Conservation (phyloP, 1,140 invertebrate genomes). For the Cephus cinctus region DNA sequence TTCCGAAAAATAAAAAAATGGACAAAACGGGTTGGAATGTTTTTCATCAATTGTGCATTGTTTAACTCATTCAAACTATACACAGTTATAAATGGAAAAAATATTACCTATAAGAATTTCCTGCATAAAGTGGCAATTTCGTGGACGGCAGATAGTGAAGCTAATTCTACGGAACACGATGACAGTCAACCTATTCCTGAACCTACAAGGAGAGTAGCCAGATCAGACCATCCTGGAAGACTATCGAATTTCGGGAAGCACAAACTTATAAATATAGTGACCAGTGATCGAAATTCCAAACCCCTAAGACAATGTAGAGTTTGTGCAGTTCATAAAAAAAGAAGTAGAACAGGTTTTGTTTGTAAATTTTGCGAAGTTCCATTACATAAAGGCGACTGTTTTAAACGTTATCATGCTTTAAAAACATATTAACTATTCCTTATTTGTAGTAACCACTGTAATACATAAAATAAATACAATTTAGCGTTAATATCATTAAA, state of each 20-base stretch:
- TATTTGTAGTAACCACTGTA: neutral
- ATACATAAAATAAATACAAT: conserved; percentile 13
- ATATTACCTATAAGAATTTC: conserved; percentile 20
- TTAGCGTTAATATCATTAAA: conserved; percentile 5
- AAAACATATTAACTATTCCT: neutral
- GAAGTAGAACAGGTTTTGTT: neutral
- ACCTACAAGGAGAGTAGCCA: conserved; percentile 1
- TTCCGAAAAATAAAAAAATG: conserved; percentile 16
- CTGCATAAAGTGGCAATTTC: conserved; percentile 18
- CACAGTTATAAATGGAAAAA: conserved; percentile 3
- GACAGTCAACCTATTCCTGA: conserved; percentile 1
- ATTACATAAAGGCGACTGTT: conserved; percentile 9
- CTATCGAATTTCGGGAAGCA: neutral
- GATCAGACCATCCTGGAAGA: conserved; percentile 1
- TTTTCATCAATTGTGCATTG: conserved; percentile 21
- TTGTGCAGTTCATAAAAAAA: neutral
- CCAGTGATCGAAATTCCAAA: neutral
- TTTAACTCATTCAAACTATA: conserved; percentile 15
- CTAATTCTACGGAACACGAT: conserved; percentile 6
- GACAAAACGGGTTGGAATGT: conserved; percentile 12
- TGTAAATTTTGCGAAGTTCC: neutral
- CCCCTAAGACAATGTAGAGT: neutral
- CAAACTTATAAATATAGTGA: neutral
- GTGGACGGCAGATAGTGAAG: conserved; percentile 17
- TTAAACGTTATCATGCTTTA: conserved; percentile 7